A percentile compares a stretch with the other conserved stretches of the same genome.
These are phyloP conservation scores for Melanotaenia duboulayi DNA, from an alignment of 2,113 vertebrate species.

Conservation along the genomic window DNA sequence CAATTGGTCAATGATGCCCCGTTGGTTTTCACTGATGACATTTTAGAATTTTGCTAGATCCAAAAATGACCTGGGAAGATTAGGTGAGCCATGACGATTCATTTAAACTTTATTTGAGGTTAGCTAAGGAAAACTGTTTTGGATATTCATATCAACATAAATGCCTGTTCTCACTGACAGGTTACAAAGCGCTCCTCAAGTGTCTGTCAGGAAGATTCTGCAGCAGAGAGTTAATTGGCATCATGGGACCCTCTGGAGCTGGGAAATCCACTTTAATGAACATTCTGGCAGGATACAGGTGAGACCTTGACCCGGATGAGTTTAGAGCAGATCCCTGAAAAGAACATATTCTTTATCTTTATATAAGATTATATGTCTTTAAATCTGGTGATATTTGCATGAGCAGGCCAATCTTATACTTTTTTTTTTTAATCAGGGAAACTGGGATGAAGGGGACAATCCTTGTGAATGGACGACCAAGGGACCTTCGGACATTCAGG, in stretches of 20 bases:
- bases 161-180: slow-evolving; percentile 70
- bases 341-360: background rate
- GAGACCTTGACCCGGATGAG: slow-evolving; percentile 25
- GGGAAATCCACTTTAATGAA: slow-evolving; percentile 99
- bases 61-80: background rate
- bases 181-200: slow-evolving; percentile 98
- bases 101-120: background rate
- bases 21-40: background rate
- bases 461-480: slow-evolving; percentile 89
- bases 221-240: slow-evolving; percentile 94
- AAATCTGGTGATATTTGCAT: background rate
- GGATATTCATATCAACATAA: background rate
- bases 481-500: slow-evolving; percentile 95
- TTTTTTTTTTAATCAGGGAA: slow-evolving; percentile 84
- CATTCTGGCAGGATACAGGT: slow-evolving; percentile 98
- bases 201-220: slow-evolving; percentile 96
- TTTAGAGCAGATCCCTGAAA: background rate
- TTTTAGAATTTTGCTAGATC: background rate
- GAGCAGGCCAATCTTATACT: background rate
- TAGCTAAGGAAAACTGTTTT: background rate
- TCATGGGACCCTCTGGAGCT: slow-evolving; percentile 97
- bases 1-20: too few relatives aligned
- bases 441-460: slow-evolving; percentile 98
- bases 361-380: too few relatives aligned
- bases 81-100: background rate